A percentile compares a stretch with the other conserved stretches of the same genome.
phyloP scores from a whole-genome alignment of 2,797 vertebrate genomes.

The Enteromius radiatus region DNA sequence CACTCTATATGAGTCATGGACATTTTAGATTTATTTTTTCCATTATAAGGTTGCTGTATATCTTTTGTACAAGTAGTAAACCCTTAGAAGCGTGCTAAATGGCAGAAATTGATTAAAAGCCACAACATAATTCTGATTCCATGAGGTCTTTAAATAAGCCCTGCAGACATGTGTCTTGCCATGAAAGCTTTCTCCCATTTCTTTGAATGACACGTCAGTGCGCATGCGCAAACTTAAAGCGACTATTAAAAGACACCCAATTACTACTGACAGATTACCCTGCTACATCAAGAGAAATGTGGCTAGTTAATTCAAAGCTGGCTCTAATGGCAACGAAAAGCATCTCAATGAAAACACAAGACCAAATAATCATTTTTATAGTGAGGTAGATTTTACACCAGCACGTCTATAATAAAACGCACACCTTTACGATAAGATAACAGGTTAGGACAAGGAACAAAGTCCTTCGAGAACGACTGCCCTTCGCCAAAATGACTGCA shows the following conservation, averaged over 20 bases:
- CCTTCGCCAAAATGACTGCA: background rate
- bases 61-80: background rate
- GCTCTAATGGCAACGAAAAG: background rate
- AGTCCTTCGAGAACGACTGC: background rate
- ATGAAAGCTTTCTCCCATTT: background rate
- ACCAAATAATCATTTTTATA: background rate
- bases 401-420: background rate
- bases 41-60: background rate
- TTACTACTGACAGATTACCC: conserved; percentile 16
- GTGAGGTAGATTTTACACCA: background rate
- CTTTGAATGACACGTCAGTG: background rate
- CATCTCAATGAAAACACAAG: background rate
- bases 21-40: background rate
- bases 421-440: background rate
- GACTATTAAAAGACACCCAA: conserved; percentile 31
- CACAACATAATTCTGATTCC: background rate
- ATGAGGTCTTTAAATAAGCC: background rate
- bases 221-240: conserved; percentile 14
- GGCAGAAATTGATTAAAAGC: background rate
- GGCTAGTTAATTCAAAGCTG: background rate
- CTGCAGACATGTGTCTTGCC: background rate
- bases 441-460: background rate
- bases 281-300: background rate
- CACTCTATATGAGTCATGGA: background rate
- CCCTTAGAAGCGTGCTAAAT: background rate